Evolutionary conservation across 2,797 vertebrate genomes (phyloP).

Genomic region (Sarcoramphus papa): DNA sequence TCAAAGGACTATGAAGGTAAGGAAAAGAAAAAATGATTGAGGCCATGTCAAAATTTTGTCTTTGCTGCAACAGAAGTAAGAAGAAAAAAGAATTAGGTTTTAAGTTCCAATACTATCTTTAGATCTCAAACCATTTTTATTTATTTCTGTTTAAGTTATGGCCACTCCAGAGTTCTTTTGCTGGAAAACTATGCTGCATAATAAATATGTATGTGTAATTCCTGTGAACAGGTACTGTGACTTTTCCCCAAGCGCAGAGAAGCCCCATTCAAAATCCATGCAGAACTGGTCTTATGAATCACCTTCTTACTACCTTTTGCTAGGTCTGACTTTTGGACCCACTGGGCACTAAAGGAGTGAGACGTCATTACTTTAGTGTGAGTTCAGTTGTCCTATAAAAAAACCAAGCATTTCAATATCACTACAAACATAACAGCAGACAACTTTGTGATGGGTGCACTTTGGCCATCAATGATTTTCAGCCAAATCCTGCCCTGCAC

Average conservation of each 20-base stretch:
- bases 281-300: neutral
- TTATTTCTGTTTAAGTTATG: neutral
- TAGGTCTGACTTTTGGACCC: neutral
- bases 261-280: neutral
- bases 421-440: neutral
- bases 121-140: neutral
- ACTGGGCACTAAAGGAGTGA: neutral
- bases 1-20: conserved; percentile 32
- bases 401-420: neutral
- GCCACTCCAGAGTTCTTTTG: neutral
- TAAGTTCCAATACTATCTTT: neutral
- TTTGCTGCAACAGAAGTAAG: neutral
- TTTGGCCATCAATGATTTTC: neutral
- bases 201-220: neutral
- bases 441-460: neutral
- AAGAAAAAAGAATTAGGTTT: neutral
- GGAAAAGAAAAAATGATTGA: neutral
- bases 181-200: neutral
- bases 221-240: neutral
- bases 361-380: neutral
- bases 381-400: neutral
- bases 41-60: neutral
- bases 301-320: neutral
- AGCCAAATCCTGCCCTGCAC: neutral
- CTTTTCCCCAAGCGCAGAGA: neutral